Percentiles rank a stretch among this genome's conserved stretches.
These are phyloP conservation scores for Tenrec ecaudatus DNA, from an alignment of 2,113 vertebrate species.

Conservation along the genomic window DNA sequence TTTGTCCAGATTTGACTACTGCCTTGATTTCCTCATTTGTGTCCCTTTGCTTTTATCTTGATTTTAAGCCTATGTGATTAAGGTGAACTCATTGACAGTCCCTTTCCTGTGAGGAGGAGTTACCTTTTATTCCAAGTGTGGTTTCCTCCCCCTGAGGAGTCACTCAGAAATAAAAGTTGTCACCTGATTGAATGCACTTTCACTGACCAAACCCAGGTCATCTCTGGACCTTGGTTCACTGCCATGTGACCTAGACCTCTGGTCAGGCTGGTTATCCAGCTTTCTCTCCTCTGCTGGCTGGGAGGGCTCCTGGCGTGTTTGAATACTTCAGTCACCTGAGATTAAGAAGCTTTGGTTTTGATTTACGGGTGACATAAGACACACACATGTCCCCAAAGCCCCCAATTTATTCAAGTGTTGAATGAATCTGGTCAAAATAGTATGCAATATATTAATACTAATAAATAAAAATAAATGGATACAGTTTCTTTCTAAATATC, in stretches of 20 bases:
- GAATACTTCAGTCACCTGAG: background rate
- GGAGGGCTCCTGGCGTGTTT: background rate
- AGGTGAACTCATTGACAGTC: background rate
- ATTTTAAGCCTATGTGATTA: background rate
- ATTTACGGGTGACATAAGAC: background rate
- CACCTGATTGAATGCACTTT: background rate
- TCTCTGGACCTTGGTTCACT: background rate
- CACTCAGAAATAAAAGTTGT: background rate
- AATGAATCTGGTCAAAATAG: background rate
- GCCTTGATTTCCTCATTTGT: constrained; percentile 19
- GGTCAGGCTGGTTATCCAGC: background rate
- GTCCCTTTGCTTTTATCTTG: background rate
- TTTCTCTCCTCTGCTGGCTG: no score
- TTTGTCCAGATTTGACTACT: constrained; percentile 17
- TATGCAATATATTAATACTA: constrained; percentile 34
- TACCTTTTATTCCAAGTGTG: background rate
- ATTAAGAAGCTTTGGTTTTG: background rate
- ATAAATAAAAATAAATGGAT: background rate
- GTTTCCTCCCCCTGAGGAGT: background rate
- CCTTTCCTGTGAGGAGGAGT: background rate
- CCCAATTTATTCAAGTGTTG: background rate
- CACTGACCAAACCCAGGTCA: background rate
- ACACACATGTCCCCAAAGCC: background rate
- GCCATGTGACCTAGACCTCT: background rate
- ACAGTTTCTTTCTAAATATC: constrained; percentile 21